Percentiles rank a stretch among this genome's conserved stretches.
phyloP scores from a whole-genome alignment of 2,888 invertebrate species.

The Latrodectus elegans region DNA sequence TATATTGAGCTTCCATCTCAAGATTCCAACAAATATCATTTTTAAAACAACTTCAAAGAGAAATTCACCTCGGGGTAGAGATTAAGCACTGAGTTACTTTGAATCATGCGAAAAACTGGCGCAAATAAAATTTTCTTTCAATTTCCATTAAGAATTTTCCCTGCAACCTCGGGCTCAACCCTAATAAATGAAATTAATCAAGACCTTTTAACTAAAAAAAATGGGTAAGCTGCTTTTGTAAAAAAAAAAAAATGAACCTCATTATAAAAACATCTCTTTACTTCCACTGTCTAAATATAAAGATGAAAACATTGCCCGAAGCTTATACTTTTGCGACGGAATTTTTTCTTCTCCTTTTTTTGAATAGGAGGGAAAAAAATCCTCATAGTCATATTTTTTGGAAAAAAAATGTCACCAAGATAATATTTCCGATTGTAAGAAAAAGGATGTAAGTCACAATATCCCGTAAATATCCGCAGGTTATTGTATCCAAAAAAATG shows the following conservation, averaged over 20 bases:
- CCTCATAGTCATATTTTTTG: not conserved
- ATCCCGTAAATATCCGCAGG: no score
- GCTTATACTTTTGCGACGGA: not conserved
- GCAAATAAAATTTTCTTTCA: not conserved
- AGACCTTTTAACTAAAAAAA: slow-evolving; percentile 20
- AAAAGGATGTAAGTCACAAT: no score
- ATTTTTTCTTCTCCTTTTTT: not conserved
- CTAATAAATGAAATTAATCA: slow-evolving; percentile 55
- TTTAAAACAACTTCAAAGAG: not conserved
- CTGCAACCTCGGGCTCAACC: not conserved
- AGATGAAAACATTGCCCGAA: slow-evolving; percentile 14
- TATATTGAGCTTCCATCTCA: no score
- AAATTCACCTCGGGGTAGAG: slow-evolving; percentile 1
- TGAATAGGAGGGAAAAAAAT: not conserved
- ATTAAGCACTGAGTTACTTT: not conserved
- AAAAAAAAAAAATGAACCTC: not conserved
- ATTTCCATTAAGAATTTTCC: not conserved
- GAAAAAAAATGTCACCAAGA: no score
- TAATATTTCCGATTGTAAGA: no score
- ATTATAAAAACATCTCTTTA: slow-evolving; percentile 2
- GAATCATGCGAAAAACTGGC: not conserved
- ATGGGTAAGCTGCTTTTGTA: not conserved
- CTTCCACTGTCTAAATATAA: slow-evolving; percentile 6
- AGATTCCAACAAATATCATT: no score
- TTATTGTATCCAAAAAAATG: no score